Percentiles rank a stretch among this genome's conserved stretches.
Conservation (phyloP, 2,888 invertebrate species). For the Plagodis pulveraria region DNA sequence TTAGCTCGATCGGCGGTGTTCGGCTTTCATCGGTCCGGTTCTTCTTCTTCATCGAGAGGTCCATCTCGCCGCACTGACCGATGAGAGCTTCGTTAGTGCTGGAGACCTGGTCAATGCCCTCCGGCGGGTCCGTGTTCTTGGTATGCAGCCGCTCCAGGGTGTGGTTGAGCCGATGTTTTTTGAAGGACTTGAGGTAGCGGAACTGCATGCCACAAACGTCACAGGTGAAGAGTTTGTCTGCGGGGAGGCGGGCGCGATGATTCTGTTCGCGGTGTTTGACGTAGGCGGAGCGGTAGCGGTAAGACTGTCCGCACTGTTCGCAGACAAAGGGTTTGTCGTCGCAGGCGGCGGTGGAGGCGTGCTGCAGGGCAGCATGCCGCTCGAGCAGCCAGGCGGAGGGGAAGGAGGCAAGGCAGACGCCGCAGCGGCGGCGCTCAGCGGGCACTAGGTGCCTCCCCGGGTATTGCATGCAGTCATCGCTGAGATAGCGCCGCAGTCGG, state of each 20-base stretch:
- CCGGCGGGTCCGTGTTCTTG: slow-evolving; percentile 82
- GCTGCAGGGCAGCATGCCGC: slow-evolving; percentile 93
- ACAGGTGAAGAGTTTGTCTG: slow-evolving; percentile 95
- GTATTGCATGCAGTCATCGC: slow-evolving; percentile 80
- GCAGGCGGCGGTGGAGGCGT: slow-evolving; percentile 87
- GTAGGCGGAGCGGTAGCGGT: slow-evolving; percentile 92
- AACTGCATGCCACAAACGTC: slow-evolving; percentile 97
- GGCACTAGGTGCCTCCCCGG: slow-evolving; percentile 67
- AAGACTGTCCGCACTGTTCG: slow-evolving; percentile 96
- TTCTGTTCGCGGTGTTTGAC: slow-evolving; percentile 93
- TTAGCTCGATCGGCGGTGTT: slow-evolving; percentile 76
- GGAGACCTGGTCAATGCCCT: slow-evolving; percentile 87
- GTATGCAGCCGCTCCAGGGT: slow-evolving; percentile 93
- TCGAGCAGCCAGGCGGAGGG: slow-evolving; percentile 95
- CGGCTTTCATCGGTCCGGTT: slow-evolving; percentile 70
- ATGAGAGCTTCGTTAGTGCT: slow-evolving; percentile 89
- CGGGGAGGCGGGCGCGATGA: slow-evolving; percentile 93
- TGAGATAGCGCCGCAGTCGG: slow-evolving; percentile 77
- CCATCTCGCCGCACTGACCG: slow-evolving; percentile 84
- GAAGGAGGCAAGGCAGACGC: slow-evolving; percentile 93
- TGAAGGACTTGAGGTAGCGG: slow-evolving; percentile 94
- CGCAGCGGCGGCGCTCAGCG: slow-evolving; percentile 87
- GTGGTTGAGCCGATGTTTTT: slow-evolving; percentile 95
- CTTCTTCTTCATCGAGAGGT: slow-evolving; percentile 82
- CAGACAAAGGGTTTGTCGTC: slow-evolving; percentile 96